Conservation (phyloP, 2,113 vertebrate species). For the Felis chaus region DNA sequence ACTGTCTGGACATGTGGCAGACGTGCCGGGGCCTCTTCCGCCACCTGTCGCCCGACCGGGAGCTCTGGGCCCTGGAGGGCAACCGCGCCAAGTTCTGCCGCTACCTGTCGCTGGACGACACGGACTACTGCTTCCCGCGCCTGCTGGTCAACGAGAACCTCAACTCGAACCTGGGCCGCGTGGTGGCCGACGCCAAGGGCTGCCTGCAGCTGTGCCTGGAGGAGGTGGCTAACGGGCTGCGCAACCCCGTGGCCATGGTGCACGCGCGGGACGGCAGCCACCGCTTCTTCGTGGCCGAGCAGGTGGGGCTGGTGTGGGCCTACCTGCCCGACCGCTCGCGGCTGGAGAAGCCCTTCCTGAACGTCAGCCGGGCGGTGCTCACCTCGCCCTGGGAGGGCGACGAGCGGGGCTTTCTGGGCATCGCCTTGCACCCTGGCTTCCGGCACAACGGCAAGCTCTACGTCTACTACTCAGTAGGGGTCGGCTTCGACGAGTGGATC, state of each 20-base stretch:
- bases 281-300: conserved; percentile 95
- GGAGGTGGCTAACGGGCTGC: conserved; percentile 93
- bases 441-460: conserved; percentile 93
- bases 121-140: conserved; percentile 95
- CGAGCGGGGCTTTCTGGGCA: conserved; percentile 95
- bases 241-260: conserved; percentile 95
- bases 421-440: conserved; percentile 93
- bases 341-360: conserved; percentile 92
- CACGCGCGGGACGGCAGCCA: conserved; percentile 95
- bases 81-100: conserved; percentile 87
- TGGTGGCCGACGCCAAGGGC: conserved; percentile 86
- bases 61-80: conserved; percentile 81
- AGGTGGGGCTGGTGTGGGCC: conserved; percentile 95
- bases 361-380: conserved; percentile 91
- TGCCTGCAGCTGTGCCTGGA: conserved; percentile 95
- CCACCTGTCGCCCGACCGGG: conserved; percentile 85
- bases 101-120: conserved; percentile 89
- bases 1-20: conserved; percentile 90
- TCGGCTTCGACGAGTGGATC: conserved; percentile 91
- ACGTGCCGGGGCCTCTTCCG: conserved; percentile 88
- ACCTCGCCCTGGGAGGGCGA: conserved; percentile 98
- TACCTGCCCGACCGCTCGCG: conserved; percentile 91
- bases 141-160: conserved; percentile 89
- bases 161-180: conserved; percentile 90
- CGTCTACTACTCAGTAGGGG: conserved; percentile 95